A percentile compares a stretch with the other conserved stretches of the same genome.
phyloP scores from a whole-genome alignment of 2,113 vertebrate species.

The Pituophis catenifer region DNA sequence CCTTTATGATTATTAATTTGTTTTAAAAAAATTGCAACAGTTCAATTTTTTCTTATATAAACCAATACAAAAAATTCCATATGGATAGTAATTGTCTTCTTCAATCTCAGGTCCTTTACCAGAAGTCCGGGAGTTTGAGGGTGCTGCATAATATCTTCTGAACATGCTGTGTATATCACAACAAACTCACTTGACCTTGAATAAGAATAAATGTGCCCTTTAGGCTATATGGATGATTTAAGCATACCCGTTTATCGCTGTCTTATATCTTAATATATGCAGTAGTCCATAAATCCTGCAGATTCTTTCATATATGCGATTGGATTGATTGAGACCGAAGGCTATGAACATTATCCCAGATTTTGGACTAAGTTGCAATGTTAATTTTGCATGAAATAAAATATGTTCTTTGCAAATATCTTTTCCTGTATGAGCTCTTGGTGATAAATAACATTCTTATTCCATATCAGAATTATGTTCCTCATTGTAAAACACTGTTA shows the following conservation, averaged over 20 bases:
- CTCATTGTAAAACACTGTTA: neutral
- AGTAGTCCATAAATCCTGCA: neutral
- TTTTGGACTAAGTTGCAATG: neutral
- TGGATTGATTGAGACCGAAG: neutral
- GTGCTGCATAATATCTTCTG: neutral
- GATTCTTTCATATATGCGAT: slow-evolving; percentile 12
- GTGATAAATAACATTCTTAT: neutral
- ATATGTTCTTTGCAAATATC: neutral
- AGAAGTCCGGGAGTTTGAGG: neutral
- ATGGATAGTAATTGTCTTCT: neutral
- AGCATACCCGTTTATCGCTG: neutral
- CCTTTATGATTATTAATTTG: neutral
- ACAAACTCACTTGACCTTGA: slow-evolving; percentile 17
- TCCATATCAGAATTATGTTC: neutral
- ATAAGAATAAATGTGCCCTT: slow-evolving; percentile 40
- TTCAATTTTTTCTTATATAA: slow-evolving; percentile 4
- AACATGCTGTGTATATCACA: slow-evolving; percentile 27
- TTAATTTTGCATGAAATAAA: neutral
- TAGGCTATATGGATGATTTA: neutral
- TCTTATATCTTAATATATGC: neutral
- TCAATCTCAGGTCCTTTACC: neutral
- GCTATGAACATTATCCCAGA: neutral
- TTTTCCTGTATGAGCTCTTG: neutral
- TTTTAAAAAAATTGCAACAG: neutral
- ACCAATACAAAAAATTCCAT: neutral